Base-by-base conservation (phyloP, 2,888 invertebrate genomes). In the Panzeria rudis region DNA sequence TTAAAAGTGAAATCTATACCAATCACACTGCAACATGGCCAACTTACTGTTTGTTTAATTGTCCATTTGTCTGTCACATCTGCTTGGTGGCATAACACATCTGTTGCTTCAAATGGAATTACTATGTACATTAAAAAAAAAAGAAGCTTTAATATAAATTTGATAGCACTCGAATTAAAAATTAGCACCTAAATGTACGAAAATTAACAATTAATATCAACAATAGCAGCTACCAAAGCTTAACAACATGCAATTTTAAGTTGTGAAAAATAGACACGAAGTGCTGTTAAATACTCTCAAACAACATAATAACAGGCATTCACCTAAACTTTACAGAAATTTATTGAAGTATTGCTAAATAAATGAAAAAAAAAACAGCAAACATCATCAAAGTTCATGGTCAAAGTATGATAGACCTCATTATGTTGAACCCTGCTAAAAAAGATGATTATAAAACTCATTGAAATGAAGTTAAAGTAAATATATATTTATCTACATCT, bases 381-480 rank as follows among this genome's bases (percentile, higher is more conserved):
- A 20, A 61, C 50, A 61, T 62, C 61, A 81, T 3, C 61, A 81
- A 81, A 84, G 84, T 84, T 84, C 84, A 84, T 61, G 84, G 84
- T 73, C 77, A 73, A 17, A 66, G 73, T 68, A 44, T 41, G 54
- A 29, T 41, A 77, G 81, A 84, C 72, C 81, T 81, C 84, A 84
- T 84, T 81, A 76, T 69, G 47, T 50, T 84, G 77, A 84, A 81
- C 77, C 25, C 81, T 50, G 79, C 38, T 62, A 62, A 62, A 72
- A 32, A 64, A 64, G 66, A 80, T 64, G 68, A 80, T 66, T 47
- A 73, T 78, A 29, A 64, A 44, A 72, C 56, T 72, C 71, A 54
- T 82, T 66, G 77, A 56, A 71, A 77, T 66, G 9, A 81, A 52
- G 23, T 61, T 54, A 25, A 44, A 75, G 61, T 62, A 59, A 75